Percentiles rank a stretch among this genome's conserved stretches.
phyloP scores from a whole-genome alignment of 2,797 vertebrate genomes.

The Eulemur coronatus region DNA sequence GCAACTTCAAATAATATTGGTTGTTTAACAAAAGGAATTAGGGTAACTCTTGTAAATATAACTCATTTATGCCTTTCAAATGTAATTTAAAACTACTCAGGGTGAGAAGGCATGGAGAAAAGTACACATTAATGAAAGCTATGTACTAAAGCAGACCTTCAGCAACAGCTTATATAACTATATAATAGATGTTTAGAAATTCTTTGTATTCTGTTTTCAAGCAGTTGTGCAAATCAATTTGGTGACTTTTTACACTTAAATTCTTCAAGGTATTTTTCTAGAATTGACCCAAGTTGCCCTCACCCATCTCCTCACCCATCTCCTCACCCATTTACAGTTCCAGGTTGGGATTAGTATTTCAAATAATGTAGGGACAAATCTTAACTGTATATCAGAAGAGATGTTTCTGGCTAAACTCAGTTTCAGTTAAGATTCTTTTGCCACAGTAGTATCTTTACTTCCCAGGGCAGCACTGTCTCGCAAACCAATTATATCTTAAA shows the following conservation, averaged over 20 bases:
- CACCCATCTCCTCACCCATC: background rate
- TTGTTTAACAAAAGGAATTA: background rate
- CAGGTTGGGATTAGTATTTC: background rate
- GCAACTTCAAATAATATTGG: background rate
- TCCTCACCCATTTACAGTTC: background rate
- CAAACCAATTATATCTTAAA: background rate
- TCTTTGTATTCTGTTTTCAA: background rate
- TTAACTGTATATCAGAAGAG: background rate
- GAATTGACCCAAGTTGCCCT: background rate
- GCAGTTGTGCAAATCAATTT: background rate
- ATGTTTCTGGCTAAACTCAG: background rate
- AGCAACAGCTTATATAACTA: background rate
- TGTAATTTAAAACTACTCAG: background rate
- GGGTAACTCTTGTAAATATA: background rate
- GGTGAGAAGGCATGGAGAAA: background rate
- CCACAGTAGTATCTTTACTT: background rate
- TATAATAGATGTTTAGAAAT: background rate
- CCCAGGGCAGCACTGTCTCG: background rate
- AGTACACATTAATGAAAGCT: background rate
- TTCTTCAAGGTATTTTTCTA: background rate
- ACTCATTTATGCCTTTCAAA: background rate
- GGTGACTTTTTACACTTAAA: background rate
- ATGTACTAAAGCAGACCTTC: background rate
- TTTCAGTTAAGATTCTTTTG: background rate
- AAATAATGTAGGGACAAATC: background rate